Evolutionary conservation across 2,797 vertebrate species (phyloP).

Genomic region (Aselliscus stoliczkanus): DNA sequence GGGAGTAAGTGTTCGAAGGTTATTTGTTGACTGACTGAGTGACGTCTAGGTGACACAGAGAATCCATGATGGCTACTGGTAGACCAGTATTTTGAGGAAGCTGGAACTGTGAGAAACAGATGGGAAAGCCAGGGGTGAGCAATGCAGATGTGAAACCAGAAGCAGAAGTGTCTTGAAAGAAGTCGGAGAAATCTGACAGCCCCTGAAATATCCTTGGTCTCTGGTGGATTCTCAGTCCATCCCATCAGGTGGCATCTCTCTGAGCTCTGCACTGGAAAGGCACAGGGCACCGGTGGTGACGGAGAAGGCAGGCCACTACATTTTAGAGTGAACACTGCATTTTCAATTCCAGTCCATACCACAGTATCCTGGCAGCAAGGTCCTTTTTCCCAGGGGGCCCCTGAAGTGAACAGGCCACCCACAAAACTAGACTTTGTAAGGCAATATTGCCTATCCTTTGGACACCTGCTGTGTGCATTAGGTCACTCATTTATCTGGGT

Average conservation of each 20-base stretch:
- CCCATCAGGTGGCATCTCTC: accelerated
- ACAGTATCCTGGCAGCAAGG: accelerated
- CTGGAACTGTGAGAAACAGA: neutral
- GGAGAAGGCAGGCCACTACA: accelerated
- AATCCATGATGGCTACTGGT: accelerated
- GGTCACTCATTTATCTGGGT: neutral
- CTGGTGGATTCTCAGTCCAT: accelerated
- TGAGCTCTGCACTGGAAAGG: neutral
- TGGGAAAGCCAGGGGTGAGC: accelerated
- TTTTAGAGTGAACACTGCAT: accelerated
- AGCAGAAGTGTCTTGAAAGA: accelerated
- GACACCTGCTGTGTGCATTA: accelerated
- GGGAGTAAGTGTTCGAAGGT: accelerated
- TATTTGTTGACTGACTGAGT: neutral
- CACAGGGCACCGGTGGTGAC: accelerated
- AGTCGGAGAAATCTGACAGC: neutral
- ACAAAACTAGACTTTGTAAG: accelerated
- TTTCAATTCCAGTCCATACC: accelerated
- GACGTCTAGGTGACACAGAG: accelerated
- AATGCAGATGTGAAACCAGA: neutral
- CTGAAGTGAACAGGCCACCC: neutral
- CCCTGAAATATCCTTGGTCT: neutral
- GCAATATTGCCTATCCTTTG: accelerated
- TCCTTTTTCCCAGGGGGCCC: neutral
- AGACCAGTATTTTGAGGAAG: neutral